A percentile compares a stretch with the other conserved stretches of the same genome.
These are phyloP conservation scores for Lucinisca nassula DNA, from an alignment of 2,888 invertebrate species.

Conservation along the genomic window DNA sequence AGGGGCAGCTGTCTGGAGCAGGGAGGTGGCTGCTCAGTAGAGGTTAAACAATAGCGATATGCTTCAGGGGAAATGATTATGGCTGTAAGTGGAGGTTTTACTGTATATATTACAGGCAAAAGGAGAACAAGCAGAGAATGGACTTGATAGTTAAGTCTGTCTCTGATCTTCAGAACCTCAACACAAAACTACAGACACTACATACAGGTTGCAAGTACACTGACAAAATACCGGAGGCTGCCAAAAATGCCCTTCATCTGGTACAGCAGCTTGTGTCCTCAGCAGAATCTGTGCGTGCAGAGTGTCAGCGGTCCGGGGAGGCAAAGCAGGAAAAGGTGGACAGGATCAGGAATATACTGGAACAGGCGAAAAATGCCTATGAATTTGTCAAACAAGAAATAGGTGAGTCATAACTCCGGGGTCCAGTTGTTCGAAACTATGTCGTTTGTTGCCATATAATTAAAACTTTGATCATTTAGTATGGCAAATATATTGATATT, in stretches of 20 bases:
- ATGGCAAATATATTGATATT: no score
- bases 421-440: no score
- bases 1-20: no score
- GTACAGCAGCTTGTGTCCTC: slow-evolving; percentile 39
- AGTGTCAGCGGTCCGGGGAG: slow-evolving; percentile 33
- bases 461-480: no score
- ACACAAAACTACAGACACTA: slow-evolving; percentile 42
- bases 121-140: slow-evolving; percentile 65
- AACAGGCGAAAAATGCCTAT: slow-evolving; percentile 63
- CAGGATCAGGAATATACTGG: slow-evolving; percentile 55
- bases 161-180: slow-evolving; percentile 47
- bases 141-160: slow-evolving; percentile 56
- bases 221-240: slow-evolving; percentile 62
- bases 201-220: slow-evolving; percentile 58
- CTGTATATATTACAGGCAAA: slow-evolving; percentile 54
- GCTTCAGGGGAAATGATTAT: no score
- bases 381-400: slow-evolving; percentile 69
- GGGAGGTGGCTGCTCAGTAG: no score
- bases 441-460: no score
- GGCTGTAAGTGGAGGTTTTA: no score
- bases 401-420: slow-evolving; percentile 55
- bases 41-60: no score
- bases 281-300: slow-evolving; percentile 25
- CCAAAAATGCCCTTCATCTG: slow-evolving; percentile 59
- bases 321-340: slow-evolving; percentile 39